Evolutionary conservation across 2,113 vertebrate genomes (phyloP).

Genomic region (Struthio camelus): DNA sequence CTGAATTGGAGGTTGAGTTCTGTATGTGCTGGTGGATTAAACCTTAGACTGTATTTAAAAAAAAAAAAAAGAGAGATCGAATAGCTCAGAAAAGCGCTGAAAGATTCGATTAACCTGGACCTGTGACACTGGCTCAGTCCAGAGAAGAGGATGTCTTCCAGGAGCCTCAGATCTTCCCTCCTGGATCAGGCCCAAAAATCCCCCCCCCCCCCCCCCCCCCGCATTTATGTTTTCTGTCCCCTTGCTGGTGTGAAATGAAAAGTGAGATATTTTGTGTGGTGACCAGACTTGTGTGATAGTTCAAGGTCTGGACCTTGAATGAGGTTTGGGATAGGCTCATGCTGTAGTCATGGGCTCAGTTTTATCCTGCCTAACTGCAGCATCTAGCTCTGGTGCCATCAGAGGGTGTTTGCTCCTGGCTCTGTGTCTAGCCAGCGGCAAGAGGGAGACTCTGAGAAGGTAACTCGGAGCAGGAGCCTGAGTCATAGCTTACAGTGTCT

Average conservation of each 20-base stretch:
- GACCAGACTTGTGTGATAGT: fast-evolving
- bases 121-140: fast-evolving
- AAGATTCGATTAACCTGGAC: background rate
- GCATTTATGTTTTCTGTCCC: too few species aligned
- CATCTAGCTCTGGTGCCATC: fast-evolving
- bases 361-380: background rate
- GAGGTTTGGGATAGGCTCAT: background rate
- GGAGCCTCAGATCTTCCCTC: background rate
- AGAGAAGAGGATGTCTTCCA: background rate
- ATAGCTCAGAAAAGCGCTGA: background rate
- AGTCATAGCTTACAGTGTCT: background rate
- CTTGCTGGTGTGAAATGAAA: fast-evolving
- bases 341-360: background rate
- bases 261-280: fast-evolving
- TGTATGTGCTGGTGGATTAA: background rate
- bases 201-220: too few species aligned
- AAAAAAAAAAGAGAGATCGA: background rate
- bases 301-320: background rate
- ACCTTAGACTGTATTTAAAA: background rate
- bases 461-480: background rate
- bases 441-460: background rate
- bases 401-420: background rate
- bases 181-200: fast-evolving
- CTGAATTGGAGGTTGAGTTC: background rate
- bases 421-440: background rate